These are phyloP conservation scores for Varanus komodoensis DNA, from an alignment of 2,113 vertebrate genomes.

Conservation along the genomic window DNA sequence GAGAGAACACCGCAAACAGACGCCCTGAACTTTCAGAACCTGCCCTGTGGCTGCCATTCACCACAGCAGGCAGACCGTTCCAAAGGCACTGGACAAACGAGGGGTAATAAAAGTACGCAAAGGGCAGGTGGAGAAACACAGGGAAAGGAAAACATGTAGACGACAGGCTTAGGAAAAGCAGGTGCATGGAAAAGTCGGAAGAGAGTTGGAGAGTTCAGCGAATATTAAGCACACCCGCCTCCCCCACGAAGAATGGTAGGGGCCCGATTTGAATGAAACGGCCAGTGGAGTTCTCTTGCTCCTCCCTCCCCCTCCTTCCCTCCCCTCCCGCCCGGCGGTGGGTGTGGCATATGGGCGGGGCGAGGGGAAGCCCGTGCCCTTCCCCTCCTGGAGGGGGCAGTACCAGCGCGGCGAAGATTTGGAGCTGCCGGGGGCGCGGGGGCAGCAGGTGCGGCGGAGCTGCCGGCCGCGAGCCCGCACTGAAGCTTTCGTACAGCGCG, in stretches of 20 bases:
- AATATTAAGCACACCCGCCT: no score
- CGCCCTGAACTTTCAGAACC: background rate
- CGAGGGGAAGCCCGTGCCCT: constrained; percentile 8
- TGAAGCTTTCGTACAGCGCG: background rate
- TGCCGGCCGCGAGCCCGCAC: background rate
- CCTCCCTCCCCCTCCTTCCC: background rate
- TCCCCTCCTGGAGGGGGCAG: background rate
- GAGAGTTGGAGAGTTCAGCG: accelerated
- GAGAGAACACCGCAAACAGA: background rate
- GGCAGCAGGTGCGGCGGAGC: no score
- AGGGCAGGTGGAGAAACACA: accelerated
- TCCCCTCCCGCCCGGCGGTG: background rate
- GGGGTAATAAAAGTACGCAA: no score
- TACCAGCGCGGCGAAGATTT: background rate
- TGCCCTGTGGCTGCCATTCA: background rate
- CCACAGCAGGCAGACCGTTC: background rate
- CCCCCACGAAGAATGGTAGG: background rate
- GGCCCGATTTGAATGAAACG: constrained; percentile 45
- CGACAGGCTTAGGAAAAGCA: accelerated
- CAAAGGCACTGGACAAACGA: background rate
- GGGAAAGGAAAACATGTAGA: background rate
- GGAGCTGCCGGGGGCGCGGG: background rate
- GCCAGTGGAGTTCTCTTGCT: accelerated
- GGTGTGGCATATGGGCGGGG: background rate
- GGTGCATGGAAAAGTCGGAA: accelerated